Evolutionary conservation across 2,888 invertebrate genomes (phyloP).

Genomic region (Adineta ricciae): DNA sequence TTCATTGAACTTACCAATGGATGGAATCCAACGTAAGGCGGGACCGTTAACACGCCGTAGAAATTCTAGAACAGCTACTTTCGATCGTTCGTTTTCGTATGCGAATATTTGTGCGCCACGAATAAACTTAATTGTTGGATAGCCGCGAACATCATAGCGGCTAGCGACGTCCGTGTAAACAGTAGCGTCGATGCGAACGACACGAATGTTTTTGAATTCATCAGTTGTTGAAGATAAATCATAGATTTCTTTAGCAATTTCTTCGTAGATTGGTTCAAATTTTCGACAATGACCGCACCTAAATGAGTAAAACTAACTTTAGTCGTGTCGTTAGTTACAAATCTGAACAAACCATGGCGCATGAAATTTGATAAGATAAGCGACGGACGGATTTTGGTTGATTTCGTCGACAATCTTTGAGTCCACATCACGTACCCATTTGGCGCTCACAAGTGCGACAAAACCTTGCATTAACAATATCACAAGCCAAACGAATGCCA

Average conservation of each 20-base stretch:
- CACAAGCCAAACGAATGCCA: background rate
- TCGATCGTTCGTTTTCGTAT: slow-evolving; percentile 28
- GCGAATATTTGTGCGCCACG: slow-evolving; percentile 24
- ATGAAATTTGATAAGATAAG: background rate
- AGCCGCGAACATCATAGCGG: slow-evolving; percentile 30
- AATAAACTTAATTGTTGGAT: slow-evolving; percentile 33
- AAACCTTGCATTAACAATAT: background rate
- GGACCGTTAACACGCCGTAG: slow-evolving; percentile 23
- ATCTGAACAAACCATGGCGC: background rate
- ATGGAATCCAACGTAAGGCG: background rate
- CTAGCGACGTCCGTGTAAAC: slow-evolving; percentile 30
- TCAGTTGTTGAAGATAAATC: background rate
- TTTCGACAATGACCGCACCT: slow-evolving; percentile 30
- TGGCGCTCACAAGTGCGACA: background rate
- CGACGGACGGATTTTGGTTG: background rate
- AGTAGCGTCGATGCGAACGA: slow-evolving; percentile 31
- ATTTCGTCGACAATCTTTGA: background rate
- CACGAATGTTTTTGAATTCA: slow-evolving; percentile 23
- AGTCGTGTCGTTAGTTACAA: background rate
- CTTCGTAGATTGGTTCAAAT: slow-evolving; percentile 32
- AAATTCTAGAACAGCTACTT: slow-evolving; percentile 29
- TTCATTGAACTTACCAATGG: background rate
- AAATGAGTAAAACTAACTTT: background rate
- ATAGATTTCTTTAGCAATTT: slow-evolving; percentile 27
- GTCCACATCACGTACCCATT: slow-evolving; percentile 2